Base-by-base conservation (phyloP, 2,113 vertebrate genomes). In the Thermophis baileyi region DNA sequence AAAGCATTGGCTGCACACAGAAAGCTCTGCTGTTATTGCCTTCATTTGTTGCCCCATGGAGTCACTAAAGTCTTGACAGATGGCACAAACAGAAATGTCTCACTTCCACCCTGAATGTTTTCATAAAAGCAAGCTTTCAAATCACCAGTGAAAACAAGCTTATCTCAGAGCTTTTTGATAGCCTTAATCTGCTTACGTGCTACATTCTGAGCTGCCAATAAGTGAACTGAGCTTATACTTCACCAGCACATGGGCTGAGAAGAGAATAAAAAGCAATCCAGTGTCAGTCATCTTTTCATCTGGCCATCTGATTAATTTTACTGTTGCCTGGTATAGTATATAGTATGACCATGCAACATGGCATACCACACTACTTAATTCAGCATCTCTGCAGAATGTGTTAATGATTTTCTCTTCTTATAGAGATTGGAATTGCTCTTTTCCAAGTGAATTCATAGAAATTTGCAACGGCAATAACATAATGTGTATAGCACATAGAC, bases 101-200 rank as follows among this genome's bases (percentile, higher is more conserved):
- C 94, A 95, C 90, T 20, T n/a, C 90, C 63, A 50, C 57, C 85
- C 94, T 96, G 95, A 97, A 97, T 96, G 94, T 95, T 96, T 95
- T 97, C 95, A 96, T 97, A 97, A 97, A 93, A 94, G 94, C 94
- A 96, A 96, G 92, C 94, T 95, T 96, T 94, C 94, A 97, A 96
- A 96, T 96, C 90, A 85, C 96, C 96, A 96, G 95, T 94, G 96
- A 95, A 97, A 96, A 96, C 94, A 92, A 97, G 96, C 96, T 97
- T 97, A 97, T 96, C 89, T 22, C 91, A 94, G 90, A 96, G 95
- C 94, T 92, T 95, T 97, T 97, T 97, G 96, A 97, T 96, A 97
- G 95, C 95, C 95, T 94, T 97, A 97, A 97, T 97, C 96, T 97
- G 96, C 95, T 97, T 97, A 97, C 20, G 94, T n/a, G 1, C 94